Evolutionary conservation across 1,140 invertebrate genomes (phyloP).

Genomic region (Heliconius nattereri): DNA sequence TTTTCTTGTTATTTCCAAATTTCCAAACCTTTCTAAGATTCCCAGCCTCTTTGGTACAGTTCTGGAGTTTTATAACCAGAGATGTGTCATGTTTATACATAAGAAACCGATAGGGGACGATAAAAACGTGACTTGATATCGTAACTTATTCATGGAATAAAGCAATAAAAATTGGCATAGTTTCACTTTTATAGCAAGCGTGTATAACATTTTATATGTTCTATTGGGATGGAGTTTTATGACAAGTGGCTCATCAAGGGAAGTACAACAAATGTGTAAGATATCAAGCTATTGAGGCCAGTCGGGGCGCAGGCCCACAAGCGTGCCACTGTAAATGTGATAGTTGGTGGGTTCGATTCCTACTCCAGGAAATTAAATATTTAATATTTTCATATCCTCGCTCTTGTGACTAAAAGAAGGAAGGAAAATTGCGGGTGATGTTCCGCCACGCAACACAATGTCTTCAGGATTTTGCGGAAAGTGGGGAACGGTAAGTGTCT

Average conservation of each 20-base stretch:
- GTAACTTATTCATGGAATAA: constrained; percentile 48
- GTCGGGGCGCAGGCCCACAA: no score
- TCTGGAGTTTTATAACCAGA: constrained; percentile 3
- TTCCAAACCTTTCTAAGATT: constrained; percentile 4
- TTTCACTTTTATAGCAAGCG: constrained; percentile 43
- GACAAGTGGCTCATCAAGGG: constrained; percentile 19
- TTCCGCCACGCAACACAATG: no score
- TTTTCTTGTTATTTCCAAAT: no score
- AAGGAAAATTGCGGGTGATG: no score
- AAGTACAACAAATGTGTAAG: constrained; percentile 14
- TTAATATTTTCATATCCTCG: no score
- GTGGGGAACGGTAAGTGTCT: no score
- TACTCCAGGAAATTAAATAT: not conserved
- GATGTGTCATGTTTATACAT: constrained; percentile 33
- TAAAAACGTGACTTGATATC: constrained; percentile 44
- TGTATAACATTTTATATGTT: constrained; percentile 40
- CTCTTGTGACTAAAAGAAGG: not conserved
- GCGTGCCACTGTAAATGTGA: no score
- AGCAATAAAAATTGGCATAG: constrained; percentile 49
- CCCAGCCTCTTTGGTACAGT: not conserved
- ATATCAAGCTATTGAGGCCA: not conserved
- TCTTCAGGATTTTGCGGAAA: no score
- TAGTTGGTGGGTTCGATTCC: no score
- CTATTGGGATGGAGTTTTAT: constrained; percentile 34
- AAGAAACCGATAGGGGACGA: constrained; percentile 36